Base-by-base conservation (phyloP, 2,888 invertebrate genomes). In the Trissoscelio sp. region DNA sequence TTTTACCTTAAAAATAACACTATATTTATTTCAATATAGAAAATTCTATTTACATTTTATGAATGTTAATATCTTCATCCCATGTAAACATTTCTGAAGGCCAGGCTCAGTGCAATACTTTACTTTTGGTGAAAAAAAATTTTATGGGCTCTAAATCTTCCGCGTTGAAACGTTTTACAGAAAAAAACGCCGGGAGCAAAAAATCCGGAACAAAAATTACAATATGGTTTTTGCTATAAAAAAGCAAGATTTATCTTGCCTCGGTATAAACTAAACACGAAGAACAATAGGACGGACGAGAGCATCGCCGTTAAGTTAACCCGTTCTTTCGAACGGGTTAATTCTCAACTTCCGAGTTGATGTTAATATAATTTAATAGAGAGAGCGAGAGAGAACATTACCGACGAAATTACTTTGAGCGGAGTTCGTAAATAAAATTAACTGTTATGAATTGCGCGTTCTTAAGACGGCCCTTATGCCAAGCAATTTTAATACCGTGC, bases 71-170 rank as follows among this genome's bases (percentile, higher is more conserved):
- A n/a, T n/a, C n/a, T n/a, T n/a, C n/a, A n/a, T n/a, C n/a, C n/a
- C n/a, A n/a, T n/a, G n/a, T n/a, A n/a, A n/a, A n/a, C n/a, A n/a
- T n/a, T n/a, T n/a, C n/a, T n/a, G n/a, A n/a, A n/a, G n/a, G n/a
- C n/a, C n/a, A n/a, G n/a, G n/a, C n/a, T n/a, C n/a, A n/a, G n/a
- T n/a, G n/a, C n/a, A n/a, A n/a, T n/a, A n/a, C n/a, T n/a, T n/a
- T n/a, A n/a, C n/a, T n/a, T n/a, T n/a, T n/a, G n/a, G n/a, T n/a
- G n/a, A n/a, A n/a, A 67, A 69, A 31, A 28, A 28, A 28, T 75
- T 75, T 75, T 75, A 67, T 79, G 57, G 72, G 18, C 75, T 67
- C 42, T 75, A 79, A 79, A 67, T 79, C 55, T 69, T 69, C 34
- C 16, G 37, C 31, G 24, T 16, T 16, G 20, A 42, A 55, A 57